Evolutionary conservation across 2,888 invertebrate species (phyloP).

Genomic region (Monoplex corrugatus): DNA sequence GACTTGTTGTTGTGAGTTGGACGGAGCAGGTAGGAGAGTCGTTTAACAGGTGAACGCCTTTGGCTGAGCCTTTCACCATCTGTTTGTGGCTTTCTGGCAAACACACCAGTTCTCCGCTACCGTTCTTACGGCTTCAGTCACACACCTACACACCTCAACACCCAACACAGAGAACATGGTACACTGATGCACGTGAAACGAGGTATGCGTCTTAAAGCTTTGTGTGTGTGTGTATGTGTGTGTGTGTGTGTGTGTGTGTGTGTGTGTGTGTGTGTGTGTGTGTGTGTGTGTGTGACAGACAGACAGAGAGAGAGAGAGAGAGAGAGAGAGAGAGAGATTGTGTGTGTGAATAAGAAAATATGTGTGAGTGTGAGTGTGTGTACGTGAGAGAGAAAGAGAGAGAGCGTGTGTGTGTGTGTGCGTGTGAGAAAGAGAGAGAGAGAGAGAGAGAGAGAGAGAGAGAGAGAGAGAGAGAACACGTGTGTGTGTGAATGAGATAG

Average conservation of each 20-base stretch:
- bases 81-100: no score
- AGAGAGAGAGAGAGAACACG: not conserved
- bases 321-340: not conserved
- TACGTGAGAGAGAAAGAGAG: not conserved
- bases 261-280: slow-evolving; percentile 14
- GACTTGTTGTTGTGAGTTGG: no score
- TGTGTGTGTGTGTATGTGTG: slow-evolving; percentile 4
- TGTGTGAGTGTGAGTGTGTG: not conserved
- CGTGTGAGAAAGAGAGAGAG: not conserved
- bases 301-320: not conserved
- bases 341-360: not conserved
- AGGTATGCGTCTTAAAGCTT: no score
- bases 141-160: no score
- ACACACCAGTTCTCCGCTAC: no score
- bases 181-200: no score
- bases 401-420: not conserved
- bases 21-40: no score
- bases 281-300: not conserved
- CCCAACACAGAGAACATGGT: no score
- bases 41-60: no score
- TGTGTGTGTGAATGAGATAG: not conserved
- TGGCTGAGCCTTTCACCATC: no score
- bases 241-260: not conserved
- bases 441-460: not conserved
- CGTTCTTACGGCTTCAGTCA: no score